Evolutionary conservation across 2,888 invertebrate genomes (phyloP), one percentile per base, ranked within the genome.

Genomic region (Nymphalis polychloros): DNA sequence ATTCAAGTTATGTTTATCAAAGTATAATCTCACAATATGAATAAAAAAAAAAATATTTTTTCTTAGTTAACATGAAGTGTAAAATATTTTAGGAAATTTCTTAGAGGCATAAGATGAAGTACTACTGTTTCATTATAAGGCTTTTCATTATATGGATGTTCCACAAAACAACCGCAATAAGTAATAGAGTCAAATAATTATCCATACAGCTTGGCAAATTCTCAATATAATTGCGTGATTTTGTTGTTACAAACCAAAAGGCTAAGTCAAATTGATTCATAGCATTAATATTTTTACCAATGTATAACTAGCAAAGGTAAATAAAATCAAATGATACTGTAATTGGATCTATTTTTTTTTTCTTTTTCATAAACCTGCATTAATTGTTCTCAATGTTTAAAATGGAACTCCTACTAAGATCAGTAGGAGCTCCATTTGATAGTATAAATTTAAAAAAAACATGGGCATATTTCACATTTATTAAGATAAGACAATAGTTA

Each of bases 211-310:
- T 82, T 81, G 69, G 78, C 73, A 77, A 78, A 73, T 77, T 79
- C 75, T 76, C 74, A 74, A 78, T 77, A 78, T 76, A 76, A 67
- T 80, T 79, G 84, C 80, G 81, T 87, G 82, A 87, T 84, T 86
- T 85, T 84, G 84, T 84, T 84, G 80, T 87, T 84, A 85, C 80
- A 83, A 74, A 89, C 88, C 88, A 88, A 88, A 90, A 91, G 87
- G 90, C 89, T 90, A 88, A 85, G 90, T 90, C 90, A 90, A 86
- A 85, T 86, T 92, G 85, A 90, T 92, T 90, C 88, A 89, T 90
- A 90, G 86, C 90, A 90, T 90, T 88, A 87, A 90, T 90, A 85
- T 90, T 92, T 91, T 91, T 92, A 92, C 91, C 90, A 90, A 89
- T 92, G 91, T 92, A 87, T 90, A 88, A 89, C 86, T 89, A 90